These are phyloP conservation scores for Diglossa cyanea DNA, from an alignment of 2,797 vertebrate genomes.

Conservation along the genomic window DNA sequence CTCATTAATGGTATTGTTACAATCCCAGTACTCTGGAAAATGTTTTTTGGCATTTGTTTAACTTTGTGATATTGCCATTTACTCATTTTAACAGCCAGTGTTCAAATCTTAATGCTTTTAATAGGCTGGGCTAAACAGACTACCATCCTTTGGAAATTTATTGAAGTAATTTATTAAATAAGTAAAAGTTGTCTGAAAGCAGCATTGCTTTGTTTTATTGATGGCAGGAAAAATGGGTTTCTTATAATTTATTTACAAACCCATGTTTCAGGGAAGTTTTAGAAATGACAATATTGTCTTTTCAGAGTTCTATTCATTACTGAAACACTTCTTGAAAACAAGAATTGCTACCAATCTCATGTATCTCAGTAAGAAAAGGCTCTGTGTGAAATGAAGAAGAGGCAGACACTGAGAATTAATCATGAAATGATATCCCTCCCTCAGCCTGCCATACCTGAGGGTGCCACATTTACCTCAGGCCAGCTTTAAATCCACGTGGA, in stretches of 20 bases:
- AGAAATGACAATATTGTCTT: conserved; percentile 31
- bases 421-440: neutral
- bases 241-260: conserved; percentile 23
- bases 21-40: conserved; percentile 81
- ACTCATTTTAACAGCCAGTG: conserved; percentile 79
- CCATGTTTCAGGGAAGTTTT: neutral
- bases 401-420: conserved; percentile 17
- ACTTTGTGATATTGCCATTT: conserved; percentile 81
- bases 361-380: neutral
- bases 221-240: conserved; percentile 1
- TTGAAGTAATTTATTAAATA: conserved; percentile 73
- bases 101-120: conserved; percentile 81
- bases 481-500: neutral
- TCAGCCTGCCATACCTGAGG: neutral
- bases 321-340: neutral
- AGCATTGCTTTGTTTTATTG: neutral
- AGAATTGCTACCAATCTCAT: neutral
- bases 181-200: conserved; percentile 63
- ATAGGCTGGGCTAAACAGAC: conserved; percentile 75
- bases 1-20: conserved; percentile 85
- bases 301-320: neutral
- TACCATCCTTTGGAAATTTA: conserved; percentile 77
- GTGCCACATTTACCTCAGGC: neutral
- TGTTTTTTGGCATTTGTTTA: conserved; percentile 84
- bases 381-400: neutral